Evolutionary conservation across 2,797 vertebrate genomes (phyloP).

Genomic region (Lagorchestes hirsutus): DNA sequence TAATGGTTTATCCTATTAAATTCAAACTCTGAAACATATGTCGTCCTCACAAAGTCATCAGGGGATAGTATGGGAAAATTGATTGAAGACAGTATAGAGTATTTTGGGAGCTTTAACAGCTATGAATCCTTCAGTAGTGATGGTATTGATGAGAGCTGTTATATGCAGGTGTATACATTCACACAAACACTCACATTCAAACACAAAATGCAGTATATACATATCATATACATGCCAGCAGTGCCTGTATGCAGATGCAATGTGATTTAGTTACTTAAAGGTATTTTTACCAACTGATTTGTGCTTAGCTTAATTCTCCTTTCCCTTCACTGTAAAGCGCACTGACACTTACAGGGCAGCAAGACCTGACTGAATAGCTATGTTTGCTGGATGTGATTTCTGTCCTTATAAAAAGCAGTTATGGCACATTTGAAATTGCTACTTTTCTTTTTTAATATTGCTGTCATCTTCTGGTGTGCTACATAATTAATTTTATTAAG

Average conservation of each 20-base stretch:
- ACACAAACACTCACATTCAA: slow-evolving; percentile 12
- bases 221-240: slow-evolving; percentile 55
- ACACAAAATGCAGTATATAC: slow-evolving; percentile 20
- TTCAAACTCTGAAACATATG: neutral
- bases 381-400: slow-evolving; percentile 72
- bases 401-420: slow-evolving; percentile 72
- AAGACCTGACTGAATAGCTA: slow-evolving; percentile 69
- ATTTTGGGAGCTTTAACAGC: slow-evolving; percentile 27
- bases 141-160: slow-evolving; percentile 34
- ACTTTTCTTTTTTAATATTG: slow-evolving; percentile 74
- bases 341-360: slow-evolving; percentile 68
- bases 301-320: slow-evolving; percentile 67
- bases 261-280: slow-evolving; percentile 6
- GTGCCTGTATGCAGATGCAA: neutral
- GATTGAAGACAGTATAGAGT: neutral
- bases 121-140: slow-evolving; percentile 34
- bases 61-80: neutral
- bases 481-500: slow-evolving; percentile 79
- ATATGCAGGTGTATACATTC: neutral
- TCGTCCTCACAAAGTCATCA: slow-evolving; percentile 16
- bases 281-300: slow-evolving; percentile 50
- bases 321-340: slow-evolving; percentile 68
- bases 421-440: slow-evolving; percentile 75
- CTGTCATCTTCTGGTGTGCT: slow-evolving; percentile 72
- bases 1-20: slow-evolving; percentile 16